Base-by-base conservation (phyloP, 2,113 vertebrate species). In the Cromileptes altivelis region DNA sequence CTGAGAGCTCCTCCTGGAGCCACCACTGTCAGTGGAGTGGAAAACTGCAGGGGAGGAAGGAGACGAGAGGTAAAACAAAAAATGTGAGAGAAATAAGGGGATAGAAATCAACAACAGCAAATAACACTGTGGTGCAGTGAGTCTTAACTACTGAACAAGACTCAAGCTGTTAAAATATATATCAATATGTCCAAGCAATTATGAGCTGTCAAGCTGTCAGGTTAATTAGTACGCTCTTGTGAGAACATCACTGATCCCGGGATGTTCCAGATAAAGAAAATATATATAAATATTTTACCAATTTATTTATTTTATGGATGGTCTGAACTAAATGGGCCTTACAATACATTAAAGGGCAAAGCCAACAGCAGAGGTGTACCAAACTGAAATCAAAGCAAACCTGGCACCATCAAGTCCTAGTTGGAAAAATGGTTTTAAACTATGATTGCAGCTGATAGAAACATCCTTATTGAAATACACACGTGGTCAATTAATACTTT, bases 1-100 rank as follows among this genome's bases (percentile, higher is more conserved):
- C 0, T 90, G 97, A 30, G 97, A 99, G 89, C 97, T 97, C 88
- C 96, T 96, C 80, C 96, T 95, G 71, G 97, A 99, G 71, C 95
- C 96, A 9, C 95, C 96, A 0, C 97, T 99, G 80, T 98, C 98
- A 19, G 97, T 97, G 2, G 95, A 96, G 82, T 94, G 57, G 42
- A 97, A 93, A 79, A 94, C 97, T 99, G 85, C 12, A 56, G 65
- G 70, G 13, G 30, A 37, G 10, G 30, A 52, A 25, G 14, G 2
- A 68, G 27, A 37, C 0, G 0, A 19, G 33, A 1, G 7, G 55
- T 0, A 25, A 11, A 23, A 72, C 15, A 25, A 62, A 2, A 12
- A 5, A 56, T 21, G 2, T 63, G 3, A 49, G 3, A n/a, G 3
- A 23, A n/a, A n/a, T n/a, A 11, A 50, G 23, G 7, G 18, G n/a